Percentiles rank a stretch among this genome's conserved stretches.
Evolutionary conservation across 2,888 invertebrate genomes (phyloP).

Genomic region (Theristus sp.): DNA sequence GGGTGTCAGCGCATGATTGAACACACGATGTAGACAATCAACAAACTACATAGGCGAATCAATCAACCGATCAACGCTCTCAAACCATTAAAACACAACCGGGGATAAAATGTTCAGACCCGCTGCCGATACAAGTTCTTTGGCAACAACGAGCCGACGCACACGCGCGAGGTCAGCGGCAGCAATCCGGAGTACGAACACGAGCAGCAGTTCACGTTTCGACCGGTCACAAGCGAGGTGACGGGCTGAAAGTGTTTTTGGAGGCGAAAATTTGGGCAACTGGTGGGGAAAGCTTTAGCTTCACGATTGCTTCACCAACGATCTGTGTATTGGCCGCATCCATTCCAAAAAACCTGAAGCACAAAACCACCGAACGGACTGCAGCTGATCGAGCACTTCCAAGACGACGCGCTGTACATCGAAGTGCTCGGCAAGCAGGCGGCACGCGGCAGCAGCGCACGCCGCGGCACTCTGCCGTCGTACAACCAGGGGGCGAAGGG

Average conservation of each 20-base stretch:
- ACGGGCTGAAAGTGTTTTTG: too few relatives aligned
- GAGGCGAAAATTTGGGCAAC: too few relatives aligned
- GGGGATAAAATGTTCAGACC: too few relatives aligned
- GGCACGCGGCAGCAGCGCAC: constrained; percentile 8
- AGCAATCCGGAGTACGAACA: constrained; percentile 38
- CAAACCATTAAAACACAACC: too few relatives aligned
- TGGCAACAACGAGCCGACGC: constrained; percentile 29
- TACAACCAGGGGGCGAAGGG: constrained; percentile 17
- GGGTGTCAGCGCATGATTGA: too few relatives aligned
- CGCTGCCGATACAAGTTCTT: constrained; percentile 35
- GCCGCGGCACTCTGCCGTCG: constrained; percentile 7
- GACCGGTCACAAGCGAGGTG: constrained; percentile 34
- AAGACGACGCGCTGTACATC: constrained; percentile 34
- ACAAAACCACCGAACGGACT: not conserved
- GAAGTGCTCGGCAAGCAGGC: constrained; percentile 38
- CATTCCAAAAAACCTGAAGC: constrained; percentile 2
- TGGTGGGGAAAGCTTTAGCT: too few relatives aligned
- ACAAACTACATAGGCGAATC: too few relatives aligned
- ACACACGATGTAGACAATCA: too few relatives aligned
- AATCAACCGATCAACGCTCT: too few relatives aligned
- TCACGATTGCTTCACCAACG: too few relatives aligned
- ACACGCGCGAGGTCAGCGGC: constrained; percentile 24
- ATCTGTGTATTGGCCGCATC: too few relatives aligned
- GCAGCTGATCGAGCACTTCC: constrained; percentile 36
- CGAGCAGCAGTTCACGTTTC: constrained; percentile 32